phyloP scores from a whole-genome alignment of 2,888 invertebrate species.

The Andrena camellia region DNA sequence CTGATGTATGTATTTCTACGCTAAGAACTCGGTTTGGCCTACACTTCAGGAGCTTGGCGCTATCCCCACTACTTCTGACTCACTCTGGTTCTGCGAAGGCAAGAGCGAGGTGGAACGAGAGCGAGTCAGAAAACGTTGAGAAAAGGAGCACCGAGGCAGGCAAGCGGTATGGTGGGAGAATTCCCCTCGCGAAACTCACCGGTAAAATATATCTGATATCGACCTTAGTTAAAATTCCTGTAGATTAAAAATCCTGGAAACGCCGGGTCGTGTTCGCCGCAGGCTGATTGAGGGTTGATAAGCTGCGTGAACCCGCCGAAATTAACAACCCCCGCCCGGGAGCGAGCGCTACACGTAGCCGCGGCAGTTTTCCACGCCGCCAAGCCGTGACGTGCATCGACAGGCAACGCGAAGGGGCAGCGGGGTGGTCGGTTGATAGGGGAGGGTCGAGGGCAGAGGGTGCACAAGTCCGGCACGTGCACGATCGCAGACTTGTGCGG shows the following conservation, averaged over 20 bases:
- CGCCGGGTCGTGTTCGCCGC: neutral
- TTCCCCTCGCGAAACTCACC: too few species aligned
- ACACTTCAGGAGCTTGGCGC: too few species aligned
- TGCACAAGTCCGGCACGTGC: constrained; percentile 58
- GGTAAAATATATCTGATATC: too few species aligned
- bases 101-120: too few species aligned
- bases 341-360: neutral
- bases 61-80: too few species aligned
- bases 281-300: constrained; percentile 28
- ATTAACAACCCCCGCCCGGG: constrained; percentile 29
- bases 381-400: constrained; percentile 22
- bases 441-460: neutral
- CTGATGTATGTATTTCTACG: too few species aligned
- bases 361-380: constrained; percentile 18
- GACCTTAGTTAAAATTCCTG: constrained; percentile 17
- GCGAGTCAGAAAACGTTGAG: too few species aligned
- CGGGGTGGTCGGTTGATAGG: constrained; percentile 5
- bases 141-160: too few species aligned
- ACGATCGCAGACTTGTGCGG: constrained; percentile 47
- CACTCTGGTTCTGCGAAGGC: too few species aligned
- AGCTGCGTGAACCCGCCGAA: constrained; percentile 4
- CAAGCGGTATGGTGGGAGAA: too few species aligned
- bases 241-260: neutral
- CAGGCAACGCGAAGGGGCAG: neutral
- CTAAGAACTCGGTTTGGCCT: too few species aligned